Conservation (phyloP, 2,797 vertebrate genomes). For the Scyliorhinus canicula region DNA sequence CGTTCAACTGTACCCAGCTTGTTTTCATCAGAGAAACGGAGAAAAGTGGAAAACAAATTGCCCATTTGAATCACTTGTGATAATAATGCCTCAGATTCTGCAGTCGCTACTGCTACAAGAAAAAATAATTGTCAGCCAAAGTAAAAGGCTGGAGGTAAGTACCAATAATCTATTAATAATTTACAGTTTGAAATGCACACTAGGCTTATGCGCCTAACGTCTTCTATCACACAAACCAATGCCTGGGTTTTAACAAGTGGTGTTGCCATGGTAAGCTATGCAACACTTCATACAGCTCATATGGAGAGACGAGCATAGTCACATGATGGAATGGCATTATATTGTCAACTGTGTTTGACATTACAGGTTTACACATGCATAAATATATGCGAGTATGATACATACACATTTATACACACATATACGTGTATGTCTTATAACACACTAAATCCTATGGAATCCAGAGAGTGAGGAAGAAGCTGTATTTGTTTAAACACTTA, state of each 20-base stretch:
- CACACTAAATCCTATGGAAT: neutral
- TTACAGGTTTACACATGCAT: neutral
- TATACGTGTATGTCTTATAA: neutral
- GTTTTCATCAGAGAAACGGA: neutral
- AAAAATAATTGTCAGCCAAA: conserved; percentile 7
- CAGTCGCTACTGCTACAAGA: neutral
- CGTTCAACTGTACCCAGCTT: neutral
- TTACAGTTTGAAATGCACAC: neutral
- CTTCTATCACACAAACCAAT: neutral
- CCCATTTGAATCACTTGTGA: neutral
- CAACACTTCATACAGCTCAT: neutral
- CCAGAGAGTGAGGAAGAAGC: neutral
- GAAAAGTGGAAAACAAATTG: neutral
- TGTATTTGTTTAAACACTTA: neutral
- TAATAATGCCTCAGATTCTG: neutral
- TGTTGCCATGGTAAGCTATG: neutral
- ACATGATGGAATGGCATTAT: neutral
- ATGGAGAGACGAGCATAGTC: neutral
- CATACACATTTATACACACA: neutral
- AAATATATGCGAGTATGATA: neutral
- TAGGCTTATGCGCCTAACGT: neutral
- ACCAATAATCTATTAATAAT: conserved; percentile 27
- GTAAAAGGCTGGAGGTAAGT: neutral
- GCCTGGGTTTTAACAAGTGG: neutral
- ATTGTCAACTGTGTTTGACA: neutral